These are phyloP conservation scores for Pachypanchax playfairii DNA, from an alignment of 2,113 vertebrate species.

Conservation along the genomic window DNA sequence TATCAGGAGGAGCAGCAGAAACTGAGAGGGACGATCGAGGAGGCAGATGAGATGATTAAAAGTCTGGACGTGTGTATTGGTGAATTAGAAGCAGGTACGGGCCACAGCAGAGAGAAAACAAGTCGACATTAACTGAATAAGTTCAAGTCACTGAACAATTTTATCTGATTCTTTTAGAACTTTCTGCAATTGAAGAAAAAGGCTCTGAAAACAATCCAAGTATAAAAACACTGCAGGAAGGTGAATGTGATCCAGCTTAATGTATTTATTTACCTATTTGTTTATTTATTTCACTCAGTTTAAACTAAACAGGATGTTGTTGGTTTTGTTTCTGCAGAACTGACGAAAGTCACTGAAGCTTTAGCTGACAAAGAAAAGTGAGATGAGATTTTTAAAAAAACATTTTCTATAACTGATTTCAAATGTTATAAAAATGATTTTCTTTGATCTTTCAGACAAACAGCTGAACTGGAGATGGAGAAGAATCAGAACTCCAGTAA, in stretches of 20 bases:
- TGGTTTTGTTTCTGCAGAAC: conserved; percentile 38
- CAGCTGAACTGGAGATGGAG: conserved; percentile 64
- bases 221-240: conserved; percentile 64
- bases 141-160: neutral
- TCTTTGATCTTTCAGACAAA: conserved; percentile 56
- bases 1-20: conserved; percentile 69
- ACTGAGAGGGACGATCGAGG: conserved; percentile 52
- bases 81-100: conserved; percentile 72
- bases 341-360: conserved; percentile 53
- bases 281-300: neutral
- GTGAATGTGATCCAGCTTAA: conserved; percentile 30
- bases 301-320: neutral
- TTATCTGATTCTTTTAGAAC: conserved; percentile 56
- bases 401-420: neutral
- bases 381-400: conserved; percentile 10
- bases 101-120: neutral
- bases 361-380: conserved; percentile 65
- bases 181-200: conserved; percentile 62
- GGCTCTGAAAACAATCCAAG: conserved; percentile 50
- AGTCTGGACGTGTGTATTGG: conserved; percentile 70
- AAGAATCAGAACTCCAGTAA: conserved; percentile 53
- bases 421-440: neutral
- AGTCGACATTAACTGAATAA: neutral
- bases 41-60: conserved; percentile 67
- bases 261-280: neutral